These are phyloP conservation scores for Pteropus alecto DNA, from an alignment of 2,113 vertebrate species.

Conservation along the genomic window DNA sequence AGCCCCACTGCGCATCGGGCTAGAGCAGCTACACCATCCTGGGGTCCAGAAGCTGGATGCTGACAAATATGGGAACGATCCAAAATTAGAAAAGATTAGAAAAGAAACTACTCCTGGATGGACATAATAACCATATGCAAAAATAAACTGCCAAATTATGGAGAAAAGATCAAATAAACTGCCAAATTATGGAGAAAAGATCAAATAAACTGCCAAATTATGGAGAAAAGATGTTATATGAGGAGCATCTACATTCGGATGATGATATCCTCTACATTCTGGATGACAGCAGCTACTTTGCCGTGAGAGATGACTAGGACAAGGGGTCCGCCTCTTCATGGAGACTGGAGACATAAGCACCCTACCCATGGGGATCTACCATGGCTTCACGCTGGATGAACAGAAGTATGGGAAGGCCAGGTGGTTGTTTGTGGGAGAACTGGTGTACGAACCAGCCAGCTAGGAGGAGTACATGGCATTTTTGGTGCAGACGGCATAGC, in stretches of 20 bases:
- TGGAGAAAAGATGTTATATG: constrained; percentile 93
- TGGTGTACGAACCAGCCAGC: constrained; percentile 94
- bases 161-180: constrained; percentile 95
- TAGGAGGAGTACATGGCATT: constrained; percentile 83
- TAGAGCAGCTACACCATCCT: no score
- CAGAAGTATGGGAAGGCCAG: constrained; percentile 95
- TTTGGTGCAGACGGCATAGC: constrained; percentile 64
- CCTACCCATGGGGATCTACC: constrained; percentile 94
- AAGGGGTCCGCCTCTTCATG: constrained; percentile 92
- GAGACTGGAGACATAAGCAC: constrained; percentile 95
- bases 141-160: constrained; percentile 91
- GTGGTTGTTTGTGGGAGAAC: constrained; percentile 94
- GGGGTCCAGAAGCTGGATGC: constrained; percentile 88
- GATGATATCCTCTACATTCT: constrained; percentile 97
- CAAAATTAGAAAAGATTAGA: constrained; percentile 89
- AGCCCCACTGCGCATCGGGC: no score
- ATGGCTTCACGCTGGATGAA: constrained; percentile 94
- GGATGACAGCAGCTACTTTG: constrained; percentile 95
- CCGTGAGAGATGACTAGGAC: constrained; percentile 90
- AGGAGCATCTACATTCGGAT: constrained; percentile 94
- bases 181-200: constrained; percentile 94
- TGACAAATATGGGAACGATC: constrained; percentile 91
- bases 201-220: constrained; percentile 91
- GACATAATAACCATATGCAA: constrained; percentile 92
- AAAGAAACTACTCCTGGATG: constrained; percentile 91